phyloP scores from a whole-genome alignment of 2,113 vertebrate genomes.

The Forbesichthys papilliferus region DNA sequence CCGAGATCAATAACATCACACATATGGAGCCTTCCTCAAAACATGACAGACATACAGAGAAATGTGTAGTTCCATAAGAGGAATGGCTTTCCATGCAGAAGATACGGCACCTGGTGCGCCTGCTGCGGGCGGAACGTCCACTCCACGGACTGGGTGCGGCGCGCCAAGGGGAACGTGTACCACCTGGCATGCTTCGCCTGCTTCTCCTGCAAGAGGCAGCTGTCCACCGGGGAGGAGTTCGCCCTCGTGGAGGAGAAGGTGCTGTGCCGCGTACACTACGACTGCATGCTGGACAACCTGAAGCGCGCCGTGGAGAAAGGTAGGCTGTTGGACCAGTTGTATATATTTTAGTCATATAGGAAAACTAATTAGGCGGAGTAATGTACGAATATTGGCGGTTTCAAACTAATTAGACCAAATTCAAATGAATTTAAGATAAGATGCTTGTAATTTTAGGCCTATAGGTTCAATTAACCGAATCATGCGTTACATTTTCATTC shows the following conservation, averaged over 20 bases:
- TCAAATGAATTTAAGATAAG: too few relatives aligned
- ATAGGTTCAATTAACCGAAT: not conserved
- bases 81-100: slow-evolving; percentile 71
- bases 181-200: slow-evolving; percentile 97
- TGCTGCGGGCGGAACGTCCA: slow-evolving; percentile 95
- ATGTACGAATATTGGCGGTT: not conserved
- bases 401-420: not conserved
- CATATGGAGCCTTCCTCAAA: not conserved
- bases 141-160: slow-evolving; percentile 95
- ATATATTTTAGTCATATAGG: not conserved
- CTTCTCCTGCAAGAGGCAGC: slow-evolving; percentile 97
- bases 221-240: slow-evolving; percentile 97
- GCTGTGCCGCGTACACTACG: slow-evolving; percentile 93
- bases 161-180: slow-evolving; percentile 94
- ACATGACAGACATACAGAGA: not conserved
- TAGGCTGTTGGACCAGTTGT: slow-evolving; percentile 58
- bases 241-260: slow-evolving; percentile 96
- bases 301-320: slow-evolving; percentile 96
- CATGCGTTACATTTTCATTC: not conserved
- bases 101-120: slow-evolving; percentile 93
- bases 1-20: not conserved
- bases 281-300: slow-evolving; percentile 97
- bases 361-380: too few relatives aligned
- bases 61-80: not conserved
- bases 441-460: not conserved